Conservation (phyloP, 2,888 invertebrate genomes). For the Deroplatys truncata region DNA sequence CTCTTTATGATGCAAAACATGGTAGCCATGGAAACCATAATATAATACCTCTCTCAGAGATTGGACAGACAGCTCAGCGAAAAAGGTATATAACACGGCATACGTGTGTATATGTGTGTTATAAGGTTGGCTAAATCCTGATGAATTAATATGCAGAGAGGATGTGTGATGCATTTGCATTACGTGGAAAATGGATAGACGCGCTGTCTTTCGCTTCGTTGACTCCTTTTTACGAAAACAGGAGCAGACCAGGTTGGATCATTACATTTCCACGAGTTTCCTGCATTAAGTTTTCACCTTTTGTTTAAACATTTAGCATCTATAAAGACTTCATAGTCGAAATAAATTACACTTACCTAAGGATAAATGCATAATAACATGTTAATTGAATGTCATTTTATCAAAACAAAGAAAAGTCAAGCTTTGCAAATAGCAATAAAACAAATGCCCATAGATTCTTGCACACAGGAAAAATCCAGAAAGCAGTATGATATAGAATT, state of each 20-base stretch:
- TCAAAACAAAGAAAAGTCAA: too few species aligned
- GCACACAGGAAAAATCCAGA: too few species aligned
- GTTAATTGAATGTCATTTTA: too few species aligned
- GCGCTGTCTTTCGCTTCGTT: background rate
- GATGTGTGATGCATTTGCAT: background rate
- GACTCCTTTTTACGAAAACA: background rate
- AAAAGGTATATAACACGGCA: background rate
- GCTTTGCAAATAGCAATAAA: too few species aligned
- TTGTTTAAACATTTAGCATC: too few species aligned
- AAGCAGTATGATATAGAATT: too few species aligned
- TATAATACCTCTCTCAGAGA: background rate
- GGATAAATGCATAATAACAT: too few species aligned
- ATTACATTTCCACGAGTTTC: background rate
- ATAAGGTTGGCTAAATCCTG: background rate
- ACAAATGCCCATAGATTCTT: too few species aligned
- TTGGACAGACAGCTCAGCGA: background rate
- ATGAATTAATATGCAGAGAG: constrained; percentile 6
- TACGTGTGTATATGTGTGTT: background rate
- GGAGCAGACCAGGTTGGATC: background rate
- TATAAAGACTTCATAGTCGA: too few species aligned
- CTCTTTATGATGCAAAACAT: background rate
- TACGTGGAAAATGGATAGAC: background rate
- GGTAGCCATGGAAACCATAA: background rate
- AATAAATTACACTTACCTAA: too few species aligned
- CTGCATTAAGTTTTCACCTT: background rate